phyloP scores from a whole-genome alignment of 2,113 vertebrate genomes.

The Chauna torquata region DNA sequence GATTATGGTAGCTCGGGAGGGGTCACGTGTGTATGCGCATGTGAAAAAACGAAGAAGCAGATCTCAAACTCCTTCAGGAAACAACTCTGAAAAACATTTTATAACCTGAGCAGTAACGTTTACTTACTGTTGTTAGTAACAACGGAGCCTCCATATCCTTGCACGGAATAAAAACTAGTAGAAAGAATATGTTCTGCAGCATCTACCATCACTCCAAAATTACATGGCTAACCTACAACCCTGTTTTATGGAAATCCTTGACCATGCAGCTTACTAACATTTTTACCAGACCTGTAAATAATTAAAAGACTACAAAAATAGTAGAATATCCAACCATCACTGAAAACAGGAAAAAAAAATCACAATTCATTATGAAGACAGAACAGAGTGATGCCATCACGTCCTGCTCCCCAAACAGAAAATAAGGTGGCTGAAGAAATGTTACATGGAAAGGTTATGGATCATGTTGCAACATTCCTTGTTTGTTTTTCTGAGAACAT shows the following conservation, averaged over 20 bases:
- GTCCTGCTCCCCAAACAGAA: neutral
- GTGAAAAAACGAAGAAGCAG: neutral
- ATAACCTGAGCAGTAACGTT: neutral
- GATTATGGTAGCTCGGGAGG: neutral
- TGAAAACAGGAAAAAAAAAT: neutral
- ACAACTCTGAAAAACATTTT: neutral
- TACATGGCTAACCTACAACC: fast-evolving
- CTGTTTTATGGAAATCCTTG: neutral
- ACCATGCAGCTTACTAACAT: neutral
- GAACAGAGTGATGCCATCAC: neutral
- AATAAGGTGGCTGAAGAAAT: neutral
- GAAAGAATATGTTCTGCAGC: neutral
- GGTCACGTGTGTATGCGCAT: fast-evolving
- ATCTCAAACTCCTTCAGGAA: neutral
- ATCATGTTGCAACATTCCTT: neutral
- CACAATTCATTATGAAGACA: neutral
- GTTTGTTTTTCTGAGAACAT: neutral
- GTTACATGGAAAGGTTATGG: neutral
- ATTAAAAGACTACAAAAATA: neutral
- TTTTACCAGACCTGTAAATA: neutral
- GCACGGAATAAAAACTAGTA: neutral
- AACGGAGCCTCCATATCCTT: neutral
- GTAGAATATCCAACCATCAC: neutral
- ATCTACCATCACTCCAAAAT: neutral
- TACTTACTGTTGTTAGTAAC: neutral